Evolutionary conservation across 2,797 vertebrate species (phyloP), one percentile per base, ranked within the genome.

Genomic region (Percopsis omiscomaycus): DNA sequence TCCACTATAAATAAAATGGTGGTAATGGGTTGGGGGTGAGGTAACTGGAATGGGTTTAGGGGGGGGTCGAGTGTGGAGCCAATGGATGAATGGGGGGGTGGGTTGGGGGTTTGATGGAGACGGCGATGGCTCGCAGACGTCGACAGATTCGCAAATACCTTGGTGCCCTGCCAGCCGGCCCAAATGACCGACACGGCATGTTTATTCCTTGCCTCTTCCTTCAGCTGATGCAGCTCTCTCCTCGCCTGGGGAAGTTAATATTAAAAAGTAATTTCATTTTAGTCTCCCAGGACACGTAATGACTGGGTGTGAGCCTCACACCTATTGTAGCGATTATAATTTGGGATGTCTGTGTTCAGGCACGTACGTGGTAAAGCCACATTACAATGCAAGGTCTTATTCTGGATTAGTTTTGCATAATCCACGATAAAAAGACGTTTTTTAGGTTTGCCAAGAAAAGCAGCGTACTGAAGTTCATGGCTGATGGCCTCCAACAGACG

Each of bases 151-250:
- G 80, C 87, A 93, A 95, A 94, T 97, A 98, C 97, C 97, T 98
- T 96, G 77, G 94, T 94, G 94, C 96, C 97, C 92, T 96, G 95
- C 97, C 97, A 98, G 93, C 92, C 96, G 94, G 96, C 95, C 97
- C 96, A 98, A 93, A 99, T 96, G 93, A 97, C 97, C 92, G 95
- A 95, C 90, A 98, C 95, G 83, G 96, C 95, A 83, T 92, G 95
- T 93, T 93, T 98, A 95, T 94, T 95, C 92, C 94, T 95, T 89
- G 94, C 95, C 91, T 91, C 94, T 90, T 96, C 93, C 95, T 98
- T 97, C 93, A 97, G 95, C 78, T 92, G 94, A 89, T 93, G 94
- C 92, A 98, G 95, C 92, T 98, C 95, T 93, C 93, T 92, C 89
- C 96, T 94, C 70, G 95, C 96, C 96, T 97, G 92, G 86, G 82